Base-by-base conservation (phyloP, 2,113 vertebrate species). In the Halcyon malimbica region DNA sequence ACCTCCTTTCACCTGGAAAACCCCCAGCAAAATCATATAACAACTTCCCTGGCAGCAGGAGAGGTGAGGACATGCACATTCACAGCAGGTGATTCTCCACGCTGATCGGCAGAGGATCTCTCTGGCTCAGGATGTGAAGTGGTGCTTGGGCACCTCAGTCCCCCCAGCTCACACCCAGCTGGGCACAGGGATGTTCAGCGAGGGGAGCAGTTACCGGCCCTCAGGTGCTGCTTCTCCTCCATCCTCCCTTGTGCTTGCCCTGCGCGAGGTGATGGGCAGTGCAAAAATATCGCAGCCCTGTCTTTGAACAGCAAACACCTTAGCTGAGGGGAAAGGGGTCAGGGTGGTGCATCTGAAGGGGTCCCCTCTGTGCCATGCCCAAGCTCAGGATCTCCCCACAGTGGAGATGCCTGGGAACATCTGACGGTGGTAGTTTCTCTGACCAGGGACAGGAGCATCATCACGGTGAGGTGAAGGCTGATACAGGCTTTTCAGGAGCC, bases 1-100 rank as follows among this genome's bases (percentile, higher is more conserved):
- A 18, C 73, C 80, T 96, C 86, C 90, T 96, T 96, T 97, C 95
- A 94, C 87, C 90, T 93, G 90, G 86, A 97, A 97, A 96, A 95
- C 64, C 75, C 46, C 10, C 9, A 4, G 81, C 35, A 86, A 89
- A 91, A 70, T 90, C 59, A 69, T 59, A 31, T 88, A 80, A 87
- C 86, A 82, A 44, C 86, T 92, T 89, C 17, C 41, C 74, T 12
- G 80, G 91, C 70, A 39, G 83, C 26, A 6, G 81, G 73, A 78
- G 87, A 74, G 37, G 53, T 84, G 87, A 62, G 69, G 80, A 80
- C 75, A 81, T 69, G 63, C 23, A 31, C 65, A 19, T 78, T 91
- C 56, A 6, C 86, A 89, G 90, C 73, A 44, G 87, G 90, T 44
- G 74, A 78, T 78, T 83, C 51, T 86, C 65, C 0, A 17, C 20